Base-by-base conservation (phyloP, 2,797 vertebrate genomes). In the Channallabes apus region DNA sequence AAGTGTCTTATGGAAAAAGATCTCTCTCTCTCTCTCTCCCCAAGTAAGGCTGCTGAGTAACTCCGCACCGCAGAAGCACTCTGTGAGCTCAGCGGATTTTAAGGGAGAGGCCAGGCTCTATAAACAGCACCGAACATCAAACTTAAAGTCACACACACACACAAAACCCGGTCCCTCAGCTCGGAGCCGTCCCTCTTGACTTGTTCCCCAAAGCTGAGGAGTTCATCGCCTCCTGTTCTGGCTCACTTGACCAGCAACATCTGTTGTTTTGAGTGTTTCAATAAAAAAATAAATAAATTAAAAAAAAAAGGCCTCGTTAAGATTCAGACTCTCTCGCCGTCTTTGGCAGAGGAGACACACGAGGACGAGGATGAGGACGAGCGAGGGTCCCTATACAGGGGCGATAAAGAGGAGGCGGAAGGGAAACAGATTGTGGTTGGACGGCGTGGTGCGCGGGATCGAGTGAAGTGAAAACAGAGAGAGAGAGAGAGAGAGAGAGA, bases 1-100 rank as follows among this genome's bases (percentile, higher is more conserved):
- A 56, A 68, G 58, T 24, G 27, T 46, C 65, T 71, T 8, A 32
- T 22, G 84, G 77, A 61, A 29, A 18, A 73, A 79, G 71, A 65
- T 27, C 29, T 32, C 17, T 7, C 22, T 20, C 22, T 20, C 4
- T 6, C 24, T 20, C 61, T 24, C 24, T 20, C 61, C 3, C 76
- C 82, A 85, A 92, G 91, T 89, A 89, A 90, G 91, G 91, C 84
- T 84, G 85, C 88, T 89, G 80, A 92, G 94, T 93, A 93, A 94
- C 89, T 88, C 90, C 87, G 91, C 90, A 90, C 88, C 89, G 90
- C 88, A 90, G 91, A 89, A 90, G 89, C 89, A 87, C 87, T 88
- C 86, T 84, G 91, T 90, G 88, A 90, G 88, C 83, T 92, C 92
- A 90, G 93, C 91, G 92, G 89, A 93, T 93, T 94, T 92, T 91